Evolutionary conservation across 2,888 invertebrate genomes (phyloP).

Genomic region (Pammene fasciana): DNA sequence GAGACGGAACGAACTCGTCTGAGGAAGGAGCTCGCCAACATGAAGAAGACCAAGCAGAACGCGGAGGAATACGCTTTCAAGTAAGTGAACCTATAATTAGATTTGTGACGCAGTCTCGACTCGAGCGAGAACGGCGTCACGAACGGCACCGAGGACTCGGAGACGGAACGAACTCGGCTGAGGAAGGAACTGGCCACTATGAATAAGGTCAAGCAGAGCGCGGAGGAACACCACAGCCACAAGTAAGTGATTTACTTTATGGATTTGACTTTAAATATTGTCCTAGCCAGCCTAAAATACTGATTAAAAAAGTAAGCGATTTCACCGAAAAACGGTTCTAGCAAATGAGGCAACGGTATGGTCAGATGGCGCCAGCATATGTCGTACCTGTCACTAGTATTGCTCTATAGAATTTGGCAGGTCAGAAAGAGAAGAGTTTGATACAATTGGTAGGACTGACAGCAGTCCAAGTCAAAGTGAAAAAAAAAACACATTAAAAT

Average conservation of each 20-base stretch:
- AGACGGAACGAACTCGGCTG: conserved; percentile 81
- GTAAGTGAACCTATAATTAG: conserved; percentile 63
- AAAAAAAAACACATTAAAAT: too few species aligned
- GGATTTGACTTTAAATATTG: too few species aligned
- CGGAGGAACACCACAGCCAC: conserved; percentile 83
- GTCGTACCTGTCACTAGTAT: too few species aligned
- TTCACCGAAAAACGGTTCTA: too few species aligned
- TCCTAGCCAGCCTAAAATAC: too few species aligned
- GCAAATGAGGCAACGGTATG: too few species aligned
- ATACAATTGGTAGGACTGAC: too few species aligned
- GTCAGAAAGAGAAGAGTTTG: too few species aligned
- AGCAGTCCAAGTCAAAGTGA: too few species aligned
- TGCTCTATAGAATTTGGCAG: background rate
- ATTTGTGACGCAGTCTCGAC: conserved; percentile 55
- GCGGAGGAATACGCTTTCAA: conserved; percentile 84
- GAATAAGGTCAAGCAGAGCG: conserved; percentile 81
- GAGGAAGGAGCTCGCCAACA: conserved; percentile 83
- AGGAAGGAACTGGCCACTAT: conserved; percentile 83
- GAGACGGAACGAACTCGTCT: conserved; percentile 82
- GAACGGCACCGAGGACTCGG: conserved; percentile 73
- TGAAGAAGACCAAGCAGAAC: conserved; percentile 81
- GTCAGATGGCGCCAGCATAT: too few species aligned
- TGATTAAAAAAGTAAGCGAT: too few species aligned
- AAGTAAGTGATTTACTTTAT: conserved; percentile 84
- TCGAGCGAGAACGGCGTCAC: conserved; percentile 64